Conservation (phyloP, 2,113 vertebrate species). For the Pandion haliaetus region DNA sequence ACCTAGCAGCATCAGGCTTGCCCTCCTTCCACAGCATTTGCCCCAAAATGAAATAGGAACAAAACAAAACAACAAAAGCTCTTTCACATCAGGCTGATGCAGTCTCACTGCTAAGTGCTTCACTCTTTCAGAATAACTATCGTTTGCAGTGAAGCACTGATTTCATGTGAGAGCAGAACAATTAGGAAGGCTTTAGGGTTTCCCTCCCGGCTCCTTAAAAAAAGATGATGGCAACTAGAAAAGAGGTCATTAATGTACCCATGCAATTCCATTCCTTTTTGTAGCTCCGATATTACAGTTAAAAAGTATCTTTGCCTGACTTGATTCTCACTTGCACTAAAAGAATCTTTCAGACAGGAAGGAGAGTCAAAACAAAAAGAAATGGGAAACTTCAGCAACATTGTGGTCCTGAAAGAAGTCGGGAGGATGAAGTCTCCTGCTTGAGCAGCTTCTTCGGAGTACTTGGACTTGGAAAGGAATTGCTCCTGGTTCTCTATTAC, state of each 20-base stretch:
- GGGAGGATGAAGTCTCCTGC: background rate
- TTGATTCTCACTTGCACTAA: background rate
- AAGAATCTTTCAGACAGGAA: background rate
- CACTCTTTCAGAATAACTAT: constrained; percentile 13
- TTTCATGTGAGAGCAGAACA: background rate
- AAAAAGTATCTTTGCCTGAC: background rate
- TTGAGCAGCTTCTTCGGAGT: background rate
- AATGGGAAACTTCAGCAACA: background rate
- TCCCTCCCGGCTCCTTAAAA: background rate
- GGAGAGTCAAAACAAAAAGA: background rate
- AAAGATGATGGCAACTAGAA: background rate
- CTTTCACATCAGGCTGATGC: background rate
- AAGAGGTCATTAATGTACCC: background rate
- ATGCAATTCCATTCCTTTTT: background rate
- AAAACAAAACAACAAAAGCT: background rate
- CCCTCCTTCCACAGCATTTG: background rate
- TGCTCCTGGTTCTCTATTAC: background rate
- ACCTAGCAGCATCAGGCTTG: background rate
- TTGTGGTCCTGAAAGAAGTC: background rate
- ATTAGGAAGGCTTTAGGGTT: background rate
- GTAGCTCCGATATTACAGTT: background rate
- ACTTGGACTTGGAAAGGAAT: background rate
- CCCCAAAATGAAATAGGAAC: background rate
- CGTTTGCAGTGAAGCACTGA: background rate
- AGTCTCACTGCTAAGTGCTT: background rate